phyloP scores from a whole-genome alignment of 1,140 invertebrate genomes.

The Acyrthosiphon pisum region DNA sequence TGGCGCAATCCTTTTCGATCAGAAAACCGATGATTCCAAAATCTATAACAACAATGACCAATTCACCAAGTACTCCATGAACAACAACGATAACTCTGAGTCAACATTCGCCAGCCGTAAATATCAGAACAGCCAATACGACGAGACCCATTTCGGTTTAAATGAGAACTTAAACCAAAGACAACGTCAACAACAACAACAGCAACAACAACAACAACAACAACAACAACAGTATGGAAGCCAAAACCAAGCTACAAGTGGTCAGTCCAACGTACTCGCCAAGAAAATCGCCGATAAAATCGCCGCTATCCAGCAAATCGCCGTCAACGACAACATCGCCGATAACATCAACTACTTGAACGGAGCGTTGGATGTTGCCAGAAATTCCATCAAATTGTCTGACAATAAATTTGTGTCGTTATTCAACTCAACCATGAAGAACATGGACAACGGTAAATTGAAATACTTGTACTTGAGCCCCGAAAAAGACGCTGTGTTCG shows the following conservation, averaged over 20 bases:
- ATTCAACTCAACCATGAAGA: not conserved
- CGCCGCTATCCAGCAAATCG: not conserved
- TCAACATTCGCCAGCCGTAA: not conserved
- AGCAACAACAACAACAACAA: too few relatives aligned
- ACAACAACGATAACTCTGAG: not conserved
- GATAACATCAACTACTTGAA: not conserved
- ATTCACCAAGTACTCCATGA: not conserved
- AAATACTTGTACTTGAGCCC: not conserved
- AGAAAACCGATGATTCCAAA: not conserved
- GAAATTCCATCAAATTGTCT: not conserved
- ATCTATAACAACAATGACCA: not conserved
- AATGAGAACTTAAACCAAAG: not conserved
- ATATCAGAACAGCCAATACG: not conserved
- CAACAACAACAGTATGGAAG: not conserved
- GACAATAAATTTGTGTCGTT: not conserved
- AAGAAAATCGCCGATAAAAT: not conserved
- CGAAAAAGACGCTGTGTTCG: not conserved
- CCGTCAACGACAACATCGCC: not conserved
- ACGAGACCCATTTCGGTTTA: not conserved
- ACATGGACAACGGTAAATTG: not conserved
- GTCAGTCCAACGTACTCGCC: not conserved
- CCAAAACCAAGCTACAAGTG: not conserved
- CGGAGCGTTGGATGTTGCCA: not conserved
- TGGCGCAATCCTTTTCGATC: not conserved
- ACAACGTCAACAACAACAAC: not conserved